phyloP scores from a whole-genome alignment of 2,888 invertebrate species.

The Euzetes globulus region DNA sequence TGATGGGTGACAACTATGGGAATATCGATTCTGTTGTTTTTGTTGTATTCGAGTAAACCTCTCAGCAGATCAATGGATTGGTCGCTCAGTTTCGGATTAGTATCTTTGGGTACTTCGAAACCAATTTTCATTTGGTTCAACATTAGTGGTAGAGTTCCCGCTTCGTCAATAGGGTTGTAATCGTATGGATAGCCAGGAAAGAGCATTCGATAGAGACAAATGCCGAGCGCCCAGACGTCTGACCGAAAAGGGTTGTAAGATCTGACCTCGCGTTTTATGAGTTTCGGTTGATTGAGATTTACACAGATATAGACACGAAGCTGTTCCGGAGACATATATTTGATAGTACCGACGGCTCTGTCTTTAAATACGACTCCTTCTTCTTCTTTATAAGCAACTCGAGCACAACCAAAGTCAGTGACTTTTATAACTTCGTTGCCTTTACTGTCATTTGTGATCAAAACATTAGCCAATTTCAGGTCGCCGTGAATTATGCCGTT shows the following conservation, averaged over 20 bases:
- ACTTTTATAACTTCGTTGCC: not conserved
- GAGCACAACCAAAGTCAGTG: not conserved
- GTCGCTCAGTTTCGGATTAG: not conserved
- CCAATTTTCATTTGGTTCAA: not conserved
- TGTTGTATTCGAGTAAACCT: not conserved
- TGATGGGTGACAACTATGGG: not conserved
- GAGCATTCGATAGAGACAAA: not conserved
- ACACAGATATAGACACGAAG: not conserved
- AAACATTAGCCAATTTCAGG: not conserved
- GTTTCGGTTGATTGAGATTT: not conserved
- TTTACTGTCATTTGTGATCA: not conserved
- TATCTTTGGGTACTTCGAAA: not conserved
- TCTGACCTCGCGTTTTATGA: not conserved
- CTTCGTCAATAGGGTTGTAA: too few species aligned
- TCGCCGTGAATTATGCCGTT: constrained; percentile 2
- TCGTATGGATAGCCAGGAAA: not conserved
- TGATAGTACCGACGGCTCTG: not conserved
- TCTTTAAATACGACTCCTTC: not conserved
- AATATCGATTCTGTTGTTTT: not conserved
- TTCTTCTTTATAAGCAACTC: not conserved
- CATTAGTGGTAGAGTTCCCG: not conserved
- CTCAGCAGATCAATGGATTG: not conserved
- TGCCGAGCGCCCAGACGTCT: not conserved
- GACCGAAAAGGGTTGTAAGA: not conserved
- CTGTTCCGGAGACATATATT: not conserved